Conservation (phyloP, 2,797 vertebrate species). For the Pterois miles region DNA sequence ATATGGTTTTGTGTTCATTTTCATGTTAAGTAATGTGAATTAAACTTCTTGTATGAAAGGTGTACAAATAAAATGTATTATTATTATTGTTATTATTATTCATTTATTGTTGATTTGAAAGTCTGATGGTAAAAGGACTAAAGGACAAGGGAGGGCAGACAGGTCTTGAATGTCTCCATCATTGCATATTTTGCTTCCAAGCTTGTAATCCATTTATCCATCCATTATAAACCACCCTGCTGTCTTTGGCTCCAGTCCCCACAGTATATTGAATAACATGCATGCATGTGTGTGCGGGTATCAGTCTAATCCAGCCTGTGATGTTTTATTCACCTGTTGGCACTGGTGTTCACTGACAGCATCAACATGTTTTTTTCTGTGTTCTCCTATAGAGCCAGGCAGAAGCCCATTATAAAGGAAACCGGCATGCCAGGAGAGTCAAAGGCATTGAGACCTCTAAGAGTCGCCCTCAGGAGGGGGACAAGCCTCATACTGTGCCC, state of each 20-base stretch:
- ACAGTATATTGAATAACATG: constrained; percentile 55
- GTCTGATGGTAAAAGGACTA: not conserved
- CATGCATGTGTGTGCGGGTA: constrained; percentile 13
- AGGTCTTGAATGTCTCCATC: constrained; percentile 5
- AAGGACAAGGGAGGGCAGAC: not conserved
- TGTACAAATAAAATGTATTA: no score
- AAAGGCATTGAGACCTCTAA: constrained; percentile 95
- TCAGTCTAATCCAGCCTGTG: constrained; percentile 16
- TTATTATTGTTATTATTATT: not conserved
- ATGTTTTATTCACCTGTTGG: constrained; percentile 49
- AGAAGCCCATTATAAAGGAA: constrained; percentile 96
- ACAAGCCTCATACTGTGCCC: constrained; percentile 80
- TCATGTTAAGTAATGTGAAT: no score
- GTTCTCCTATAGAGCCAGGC: constrained; percentile 88
- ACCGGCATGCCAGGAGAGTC: constrained; percentile 92
- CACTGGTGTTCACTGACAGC: constrained; percentile 5
- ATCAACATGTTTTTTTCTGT: not conserved
- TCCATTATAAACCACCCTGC: constrained; percentile 40
- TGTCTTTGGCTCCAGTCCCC: constrained; percentile 38
- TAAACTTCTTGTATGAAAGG: no score
- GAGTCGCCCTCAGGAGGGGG: constrained; percentile 88
- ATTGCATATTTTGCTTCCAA: constrained; percentile 28
- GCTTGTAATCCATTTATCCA: constrained; percentile 47
- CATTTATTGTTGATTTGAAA: no score
- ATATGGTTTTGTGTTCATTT: no score